These are phyloP conservation scores for Sinocyclocheilus grahami DNA, from an alignment of 2,113 vertebrate species.

Conservation along the genomic window DNA sequence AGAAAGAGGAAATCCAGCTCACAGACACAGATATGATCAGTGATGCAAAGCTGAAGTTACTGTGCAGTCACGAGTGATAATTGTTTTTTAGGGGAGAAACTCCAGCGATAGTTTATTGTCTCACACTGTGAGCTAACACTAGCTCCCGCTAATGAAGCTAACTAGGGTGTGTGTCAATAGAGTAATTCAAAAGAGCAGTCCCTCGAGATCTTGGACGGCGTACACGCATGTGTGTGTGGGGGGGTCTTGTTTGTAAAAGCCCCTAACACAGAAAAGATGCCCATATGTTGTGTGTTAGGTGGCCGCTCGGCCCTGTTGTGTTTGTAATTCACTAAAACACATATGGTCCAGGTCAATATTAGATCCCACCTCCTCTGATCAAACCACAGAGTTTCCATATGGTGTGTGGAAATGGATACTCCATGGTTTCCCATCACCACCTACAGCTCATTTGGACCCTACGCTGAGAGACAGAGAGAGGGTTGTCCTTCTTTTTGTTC, in stretches of 20 bases:
- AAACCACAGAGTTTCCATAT: conserved; percentile 93
- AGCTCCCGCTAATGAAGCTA: conserved; percentile 83
- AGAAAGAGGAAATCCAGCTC: neutral
- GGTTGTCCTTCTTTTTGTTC: neutral
- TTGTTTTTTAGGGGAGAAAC: conserved; percentile 14
- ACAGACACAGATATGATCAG: neutral
- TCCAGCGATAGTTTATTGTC: neutral
- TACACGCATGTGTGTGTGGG: conserved; percentile 21
- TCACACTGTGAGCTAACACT: conserved; percentile 67
- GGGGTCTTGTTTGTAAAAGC: conserved; percentile 64
- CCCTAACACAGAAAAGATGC: conserved; percentile 75
- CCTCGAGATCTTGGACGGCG: conserved; percentile 75
- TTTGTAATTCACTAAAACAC: conserved; percentile 83
- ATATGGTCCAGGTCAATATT: conserved; percentile 89
- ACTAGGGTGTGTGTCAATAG: conserved; percentile 84
- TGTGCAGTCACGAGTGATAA: conserved; percentile 16
- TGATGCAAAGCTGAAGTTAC: conserved; percentile 7
- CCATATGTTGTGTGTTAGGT: conserved; percentile 89
- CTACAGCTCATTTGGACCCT: conserved; percentile 67
- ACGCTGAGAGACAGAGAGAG: conserved; percentile 29
- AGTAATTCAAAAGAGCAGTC: conserved; percentile 87
- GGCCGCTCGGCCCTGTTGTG: conserved; percentile 78
- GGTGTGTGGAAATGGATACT: conserved; percentile 85
- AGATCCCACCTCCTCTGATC: conserved; percentile 85
- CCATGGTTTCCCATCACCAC: conserved; percentile 78